These are phyloP conservation scores for Tragelaphus imberbis DNA, from an alignment of 2,113 vertebrate species.

Conservation along the genomic window DNA sequence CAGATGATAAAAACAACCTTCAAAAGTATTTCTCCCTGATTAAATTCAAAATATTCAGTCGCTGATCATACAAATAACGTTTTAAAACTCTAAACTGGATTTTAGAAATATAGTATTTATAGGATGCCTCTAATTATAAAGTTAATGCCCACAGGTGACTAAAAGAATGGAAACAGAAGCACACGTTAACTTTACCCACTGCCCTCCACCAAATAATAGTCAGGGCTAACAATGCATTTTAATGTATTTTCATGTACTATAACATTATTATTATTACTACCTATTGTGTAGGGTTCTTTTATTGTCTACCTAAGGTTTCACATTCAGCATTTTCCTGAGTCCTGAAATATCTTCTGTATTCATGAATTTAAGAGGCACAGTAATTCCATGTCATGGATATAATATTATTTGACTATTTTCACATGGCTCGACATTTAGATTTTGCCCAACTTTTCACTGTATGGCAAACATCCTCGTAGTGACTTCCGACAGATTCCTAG, in stretches of 20 bases:
- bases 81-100: not conserved
- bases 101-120: not conserved
- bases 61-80: not conserved
- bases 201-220: not conserved
- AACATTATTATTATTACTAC: not conserved
- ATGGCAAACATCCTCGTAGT: not conserved
- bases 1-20: not conserved
- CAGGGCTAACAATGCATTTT: not conserved
- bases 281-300: not conserved
- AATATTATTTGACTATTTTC: not conserved
- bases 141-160: not conserved
- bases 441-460: not conserved
- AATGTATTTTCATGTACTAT: not conserved
- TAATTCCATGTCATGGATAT: not conserved
- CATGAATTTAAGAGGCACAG: not conserved
- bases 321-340: not conserved
- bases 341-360: not conserved
- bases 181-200: not conserved
- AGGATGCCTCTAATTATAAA: not conserved
- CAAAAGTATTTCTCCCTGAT: not conserved
- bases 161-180: not conserved
- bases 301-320: not conserved
- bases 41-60: not conserved
- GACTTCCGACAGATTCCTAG: not conserved
- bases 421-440: not conserved